A percentile compares a stretch with the other conserved stretches of the same genome.
Conservation (phyloP, 2,113 vertebrate genomes). For the Ellobius talpinus region DNA sequence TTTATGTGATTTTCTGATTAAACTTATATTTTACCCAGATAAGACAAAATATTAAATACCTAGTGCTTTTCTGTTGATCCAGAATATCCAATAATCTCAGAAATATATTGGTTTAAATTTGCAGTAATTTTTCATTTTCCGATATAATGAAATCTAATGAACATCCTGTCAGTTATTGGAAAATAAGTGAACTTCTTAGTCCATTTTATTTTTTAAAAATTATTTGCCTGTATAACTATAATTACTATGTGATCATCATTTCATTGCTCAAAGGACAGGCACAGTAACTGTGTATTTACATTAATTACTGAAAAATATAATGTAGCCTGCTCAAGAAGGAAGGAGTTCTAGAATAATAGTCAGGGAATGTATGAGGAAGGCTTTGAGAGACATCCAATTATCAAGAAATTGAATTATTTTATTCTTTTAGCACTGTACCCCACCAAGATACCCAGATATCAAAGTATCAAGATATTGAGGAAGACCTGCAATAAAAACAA, state of each 20-base stretch:
- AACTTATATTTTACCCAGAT: not conserved
- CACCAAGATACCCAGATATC: rapidly evolving
- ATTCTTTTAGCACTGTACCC: rapidly evolving
- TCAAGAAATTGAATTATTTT: rapidly evolving
- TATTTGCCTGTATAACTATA: not conserved
- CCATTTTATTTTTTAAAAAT: not conserved
- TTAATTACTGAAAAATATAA: not conserved
- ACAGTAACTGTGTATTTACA: not conserved
- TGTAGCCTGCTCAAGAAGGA: not conserved
- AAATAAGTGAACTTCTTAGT: not conserved
- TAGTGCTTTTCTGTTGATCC: not conserved
- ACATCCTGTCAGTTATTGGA: not conserved
- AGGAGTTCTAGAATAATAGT: not conserved
- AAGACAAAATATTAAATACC: conserved; percentile 3
- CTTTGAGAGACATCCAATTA: not conserved
- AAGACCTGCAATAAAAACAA: not conserved
- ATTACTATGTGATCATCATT: not conserved
- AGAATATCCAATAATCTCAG: not conserved
- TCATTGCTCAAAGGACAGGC: not conserved
- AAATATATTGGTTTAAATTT: not conserved
- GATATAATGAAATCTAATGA: not conserved
- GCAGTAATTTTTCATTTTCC: not conserved
- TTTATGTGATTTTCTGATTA: not conserved
- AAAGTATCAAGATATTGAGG: not conserved
- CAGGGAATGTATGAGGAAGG: not conserved